Evolutionary conservation across 2,888 invertebrate genomes (phyloP), one percentile per base, ranked within the genome.

Genomic region (Heteromurus nitidus): DNA sequence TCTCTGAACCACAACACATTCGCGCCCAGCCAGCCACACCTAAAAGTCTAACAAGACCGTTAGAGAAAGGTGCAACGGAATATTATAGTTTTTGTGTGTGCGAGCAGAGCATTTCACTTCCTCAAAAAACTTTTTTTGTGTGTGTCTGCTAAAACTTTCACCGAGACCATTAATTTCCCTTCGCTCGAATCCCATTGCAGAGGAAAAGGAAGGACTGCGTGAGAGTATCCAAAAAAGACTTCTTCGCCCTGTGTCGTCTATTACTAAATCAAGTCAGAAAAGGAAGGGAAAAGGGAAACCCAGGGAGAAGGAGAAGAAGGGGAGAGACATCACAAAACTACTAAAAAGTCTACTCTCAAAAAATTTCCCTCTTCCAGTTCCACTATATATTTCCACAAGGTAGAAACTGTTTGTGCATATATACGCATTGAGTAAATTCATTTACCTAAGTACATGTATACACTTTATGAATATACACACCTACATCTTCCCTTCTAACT

Each of bases 121-220:
- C 75, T 75, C 55, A 67, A 73, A n/a, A 36, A 47, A 75, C 75
- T 75, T 75, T 47, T 47, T 74, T 50, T 67, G 18, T 44, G 67
- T 75, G 67, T 55, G 18, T 44, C 75, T 75, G 67, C 67, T 75
- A 75, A 75, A 75, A 75, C 75, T 75, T 75, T 75, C 75, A 75
- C 75, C 53, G 67, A 75, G 75, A 75, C 75, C 75, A 75, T 75
- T 75, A 75, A 75, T 75, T 75, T 75, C 67, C 75, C 67, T 75
- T 75, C 75, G 44, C 67, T 75, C 75, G 75, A 75, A 67, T 67
- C 74, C 67, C 75, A 75, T 65, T 55, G 55, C 53, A 22, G 36
- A 22, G 58, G 13, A 36, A 42, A n/a, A n/a, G n/a, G n/a, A n/a
- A n/a, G n/a, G 9, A 13, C 31, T 53, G 69, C 22, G 9, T 69